phyloP scores from a whole-genome alignment of 2,113 vertebrate species.

The Myiozetetes cayanensis region DNA sequence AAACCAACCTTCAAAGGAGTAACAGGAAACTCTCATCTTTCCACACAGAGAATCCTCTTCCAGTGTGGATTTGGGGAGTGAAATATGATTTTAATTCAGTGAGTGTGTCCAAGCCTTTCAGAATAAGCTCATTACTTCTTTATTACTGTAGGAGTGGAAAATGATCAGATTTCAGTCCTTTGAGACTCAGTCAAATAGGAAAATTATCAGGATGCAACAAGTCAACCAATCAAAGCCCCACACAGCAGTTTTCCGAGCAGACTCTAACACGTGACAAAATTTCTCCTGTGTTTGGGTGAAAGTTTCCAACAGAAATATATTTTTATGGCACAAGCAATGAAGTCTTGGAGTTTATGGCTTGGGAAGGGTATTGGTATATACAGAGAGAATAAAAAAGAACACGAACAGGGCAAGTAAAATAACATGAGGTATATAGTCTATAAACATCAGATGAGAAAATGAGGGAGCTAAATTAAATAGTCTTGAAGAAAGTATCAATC shows the following conservation, averaged over 20 bases:
- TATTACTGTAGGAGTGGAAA: not conserved
- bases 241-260: not conserved
- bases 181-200: not conserved
- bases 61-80: not conserved
- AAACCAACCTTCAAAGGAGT: not conserved
- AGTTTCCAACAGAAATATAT: not conserved
- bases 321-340: not conserved
- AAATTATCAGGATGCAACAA: not conserved
- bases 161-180: not conserved
- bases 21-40: not conserved
- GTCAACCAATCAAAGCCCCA: not conserved
- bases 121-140: not conserved
- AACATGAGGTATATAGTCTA: not conserved
- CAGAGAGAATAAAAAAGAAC: not conserved
- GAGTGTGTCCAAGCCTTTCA: not conserved
- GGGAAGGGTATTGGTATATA: not conserved
- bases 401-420: not conserved
- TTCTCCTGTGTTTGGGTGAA: not conserved
- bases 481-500: slow-evolving; percentile 14
- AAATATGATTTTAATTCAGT: slow-evolving; percentile 28
- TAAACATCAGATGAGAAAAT: slow-evolving; percentile 29
- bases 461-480: slow-evolving; percentile 41
- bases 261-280: not conserved
- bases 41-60: not conserved
- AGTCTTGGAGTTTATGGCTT: not conserved